Base-by-base conservation (phyloP, 1,140 invertebrate species). In the Drosophila carrolli region DNA sequence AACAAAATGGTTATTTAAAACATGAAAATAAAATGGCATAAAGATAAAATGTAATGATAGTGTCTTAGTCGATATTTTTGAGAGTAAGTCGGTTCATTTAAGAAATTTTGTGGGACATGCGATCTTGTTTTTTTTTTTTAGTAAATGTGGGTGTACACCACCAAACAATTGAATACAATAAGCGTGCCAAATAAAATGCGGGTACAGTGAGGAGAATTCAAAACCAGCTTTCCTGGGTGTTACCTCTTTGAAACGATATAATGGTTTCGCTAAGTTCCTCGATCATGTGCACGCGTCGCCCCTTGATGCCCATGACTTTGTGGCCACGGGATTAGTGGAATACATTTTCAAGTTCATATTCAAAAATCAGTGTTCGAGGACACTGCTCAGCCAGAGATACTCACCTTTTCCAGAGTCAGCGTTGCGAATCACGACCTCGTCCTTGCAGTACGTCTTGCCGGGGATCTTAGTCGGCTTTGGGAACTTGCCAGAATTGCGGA, bases 181-280 rank as follows among this genome's bases (percentile, higher is more conserved):
- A 51, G 71, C 54, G 70, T 74, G 71, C 5, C 23, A 53, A 72
- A 47, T 59, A 23, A 19, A 5, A 47, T 53, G 61, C 11, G 58
- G 44, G 29, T 56, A 13, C 35, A 35, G 29, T 41, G 48, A 16
- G 44, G 35, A n/a, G n/a, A 43, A 51, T 27, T 46, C 50, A 8
- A 37, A 56, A 50, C 37, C 53, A 47, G 44, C n/a, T 35, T 27
- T 56, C 51, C 51, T 47, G 46, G 27, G 56, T 59, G 94, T 96
- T 96, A 98, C 97, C 98, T 98, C 97, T 95, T 95, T 99, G 98
- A 95, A 99, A 98, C 92, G 97, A 98, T 94, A 99, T 98, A 93
- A 98, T 97, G 89, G 97, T 98, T 94, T 98, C 97, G 94, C 97
- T 98, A 93, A 98, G 95, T 94, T 98, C 97, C 95, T 99, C 98